Evolutionary conservation across 2,888 invertebrate genomes (phyloP), one percentile per base, ranked within the genome.

Genomic region (Eudemis profundana): DNA sequence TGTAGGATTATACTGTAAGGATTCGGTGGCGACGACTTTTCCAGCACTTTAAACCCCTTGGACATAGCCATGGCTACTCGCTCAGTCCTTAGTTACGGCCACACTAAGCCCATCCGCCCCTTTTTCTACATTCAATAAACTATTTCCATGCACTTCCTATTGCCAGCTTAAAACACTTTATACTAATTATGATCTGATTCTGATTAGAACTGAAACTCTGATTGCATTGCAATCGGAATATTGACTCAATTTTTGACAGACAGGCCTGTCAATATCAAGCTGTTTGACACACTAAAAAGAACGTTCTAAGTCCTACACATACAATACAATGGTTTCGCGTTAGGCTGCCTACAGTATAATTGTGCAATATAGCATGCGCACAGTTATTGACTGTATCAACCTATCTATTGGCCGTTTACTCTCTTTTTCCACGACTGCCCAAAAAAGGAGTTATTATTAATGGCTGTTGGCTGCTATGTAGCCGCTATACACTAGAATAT

Each of bases 1-100:
- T 98, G 98, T 76, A 98, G 90, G 72, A 98, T 93, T 68, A 98
- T 94, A 85, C 98, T 98, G 83, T 98, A 98, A 10, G 98, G 97
- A 83, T 95, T 96, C 59, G 97, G 96, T 38, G 96, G 95, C 74
- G 96, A 95, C 68, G 96, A 94, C 89, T 98, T 98, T 87, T 98
- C 97, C 78, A 97, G 94, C 74, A 98, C 96, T 76, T 97, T 95
- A 90, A 97, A 98, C 71, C 96, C 96, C 92, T 98, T 98, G 78
- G 97, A 97, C 96, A 98, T 97, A 81, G 98, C 97, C 98, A 98
- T 98, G 75, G 73, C 75, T 75, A 72, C 54, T 59, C 64, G 57
- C 67, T 61, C 70, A 60, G 66, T 71, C 44, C 66, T 72, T 67
- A 49, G 67, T 77, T 74, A 82, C 79, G 73, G 78, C 70, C 60